Evolutionary conservation across 2,888 invertebrate species (phyloP), one percentile per base, ranked within the genome.

Genomic region (Eulithis prunata): DNA sequence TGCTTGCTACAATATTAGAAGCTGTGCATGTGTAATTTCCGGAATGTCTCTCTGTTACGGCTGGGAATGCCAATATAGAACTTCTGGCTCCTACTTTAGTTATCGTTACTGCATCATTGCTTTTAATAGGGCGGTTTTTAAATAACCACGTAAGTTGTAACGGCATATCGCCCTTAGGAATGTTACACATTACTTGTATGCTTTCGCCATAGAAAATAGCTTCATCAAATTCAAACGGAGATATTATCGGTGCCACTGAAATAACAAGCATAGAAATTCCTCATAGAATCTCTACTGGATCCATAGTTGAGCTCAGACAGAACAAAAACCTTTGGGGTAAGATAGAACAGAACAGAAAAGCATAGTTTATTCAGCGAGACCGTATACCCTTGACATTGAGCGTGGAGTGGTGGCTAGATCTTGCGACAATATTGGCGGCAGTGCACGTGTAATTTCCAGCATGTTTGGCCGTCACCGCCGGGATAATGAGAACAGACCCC

Each of bases 21-120:
- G 96, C 96, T 75, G 94, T 94, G 88, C 97, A 97, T 57, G 96
- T 96, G 85, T 96, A 97, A 84, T 95, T 95, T 72, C 97, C 97
- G 55, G 95, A 94, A 86, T 97, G 96, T 74, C 94, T 94, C 64
- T 95, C 95, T 75, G 94, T 94, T 56, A 95, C 95, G 10, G 95
- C 93, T 73, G 95, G 95, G 71, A 96, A 95, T 74, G 94, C 95
- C 78, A 96, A 84, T 68, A 95, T 93, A 71, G 95, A 95, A 78
- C 94, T 94, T 73, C 95, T 90, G 77, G 93, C 94, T 79, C 95
- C 95, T 74, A 94, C 89, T 82, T 94, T 94, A 38, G 95, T 83
- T 57, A 95, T 91, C 52, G 86, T 86, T 68, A 94, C 88, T 70
- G 91, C 91, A 66, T 87, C 84, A 70, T 85, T 87, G 67, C 80